Conservation (phyloP, 2,888 invertebrate species). For the Hypsopygia costalis region DNA sequence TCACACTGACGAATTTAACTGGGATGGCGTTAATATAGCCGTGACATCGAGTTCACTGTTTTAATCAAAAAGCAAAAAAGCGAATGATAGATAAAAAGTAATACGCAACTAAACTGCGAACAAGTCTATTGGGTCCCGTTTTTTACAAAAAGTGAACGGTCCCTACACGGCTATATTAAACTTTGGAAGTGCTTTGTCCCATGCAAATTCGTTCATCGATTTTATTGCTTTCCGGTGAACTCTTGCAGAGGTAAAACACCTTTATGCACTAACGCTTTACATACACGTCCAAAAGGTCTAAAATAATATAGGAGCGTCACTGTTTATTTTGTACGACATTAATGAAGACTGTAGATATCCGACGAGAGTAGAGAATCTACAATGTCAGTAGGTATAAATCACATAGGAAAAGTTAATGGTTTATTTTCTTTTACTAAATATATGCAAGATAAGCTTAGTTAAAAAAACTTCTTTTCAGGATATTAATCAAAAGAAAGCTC, state of each 20-base stretch:
- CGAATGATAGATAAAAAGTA: background rate
- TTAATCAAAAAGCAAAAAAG: too few relatives aligned
- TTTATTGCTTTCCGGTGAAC: slow-evolving; percentile 48
- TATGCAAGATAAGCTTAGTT: too few relatives aligned
- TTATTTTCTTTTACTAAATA: too few relatives aligned
- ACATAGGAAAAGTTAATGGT: too few relatives aligned
- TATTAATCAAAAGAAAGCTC: too few relatives aligned
- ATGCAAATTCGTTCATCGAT: slow-evolving; percentile 58
- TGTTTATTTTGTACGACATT: background rate
- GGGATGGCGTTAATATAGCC: too few relatives aligned
- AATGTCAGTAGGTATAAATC: too few relatives aligned
- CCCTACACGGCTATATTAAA: slow-evolving; percentile 53
- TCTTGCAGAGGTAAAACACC: slow-evolving; percentile 35
- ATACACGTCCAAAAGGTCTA: background rate
- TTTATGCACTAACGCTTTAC: slow-evolving; percentile 24
- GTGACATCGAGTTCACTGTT: too few relatives aligned
- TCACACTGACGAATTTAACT: too few relatives aligned
- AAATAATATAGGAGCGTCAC: background rate
- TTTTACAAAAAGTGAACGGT: slow-evolving; percentile 21
- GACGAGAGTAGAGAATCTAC: too few relatives aligned
- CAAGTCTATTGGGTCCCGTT: slow-evolving; percentile 13
- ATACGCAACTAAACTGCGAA: slow-evolving; percentile 5
- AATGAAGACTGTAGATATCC: background rate
- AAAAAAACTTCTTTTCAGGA: too few relatives aligned
- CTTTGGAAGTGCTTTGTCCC: slow-evolving; percentile 48